A percentile compares a stretch with the other conserved stretches of the same genome.
These are phyloP conservation scores for Calliscelio sp. DNA, from an alignment of 2,888 invertebrate species.

Conservation along the genomic window DNA sequence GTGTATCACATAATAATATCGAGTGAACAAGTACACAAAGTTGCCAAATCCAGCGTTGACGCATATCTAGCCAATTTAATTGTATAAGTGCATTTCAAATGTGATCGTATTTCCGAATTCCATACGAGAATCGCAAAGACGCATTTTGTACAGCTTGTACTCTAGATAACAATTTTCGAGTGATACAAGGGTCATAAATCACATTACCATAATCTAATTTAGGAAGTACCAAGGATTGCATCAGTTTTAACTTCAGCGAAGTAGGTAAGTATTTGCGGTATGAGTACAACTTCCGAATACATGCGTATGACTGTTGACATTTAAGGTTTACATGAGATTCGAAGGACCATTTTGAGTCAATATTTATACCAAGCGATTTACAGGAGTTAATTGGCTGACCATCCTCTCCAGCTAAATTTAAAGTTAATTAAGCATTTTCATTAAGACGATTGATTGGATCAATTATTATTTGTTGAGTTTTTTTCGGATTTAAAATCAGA, in stretches of 20 bases:
- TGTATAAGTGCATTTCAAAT: background rate
- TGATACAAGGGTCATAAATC: background rate
- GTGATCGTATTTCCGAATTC: slow-evolving; percentile 3
- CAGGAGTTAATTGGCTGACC: background rate
- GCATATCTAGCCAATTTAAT: slow-evolving; percentile 1
- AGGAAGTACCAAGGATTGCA: slow-evolving; percentile 2
- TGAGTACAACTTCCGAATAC: background rate
- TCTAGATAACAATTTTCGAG: background rate
- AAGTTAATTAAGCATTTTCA: background rate
- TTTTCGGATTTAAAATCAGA: background rate
- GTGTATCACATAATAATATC: background rate
- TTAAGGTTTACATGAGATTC: background rate
- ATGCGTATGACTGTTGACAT: background rate
- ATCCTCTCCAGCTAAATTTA: background rate
- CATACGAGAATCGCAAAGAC: background rate
- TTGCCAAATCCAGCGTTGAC: background rate
- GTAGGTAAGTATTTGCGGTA: background rate
- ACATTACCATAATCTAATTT: background rate
- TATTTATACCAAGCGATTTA: background rate
- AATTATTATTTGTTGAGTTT: background rate
- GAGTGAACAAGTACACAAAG: background rate
- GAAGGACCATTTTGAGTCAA: slow-evolving; percentile 2
- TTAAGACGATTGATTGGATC: background rate
- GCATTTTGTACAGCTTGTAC: slow-evolving; percentile 9
- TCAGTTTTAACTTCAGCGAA: background rate